phyloP scores from a whole-genome alignment of 2,888 invertebrate genomes.

The Drosophila vallismaia region DNA sequence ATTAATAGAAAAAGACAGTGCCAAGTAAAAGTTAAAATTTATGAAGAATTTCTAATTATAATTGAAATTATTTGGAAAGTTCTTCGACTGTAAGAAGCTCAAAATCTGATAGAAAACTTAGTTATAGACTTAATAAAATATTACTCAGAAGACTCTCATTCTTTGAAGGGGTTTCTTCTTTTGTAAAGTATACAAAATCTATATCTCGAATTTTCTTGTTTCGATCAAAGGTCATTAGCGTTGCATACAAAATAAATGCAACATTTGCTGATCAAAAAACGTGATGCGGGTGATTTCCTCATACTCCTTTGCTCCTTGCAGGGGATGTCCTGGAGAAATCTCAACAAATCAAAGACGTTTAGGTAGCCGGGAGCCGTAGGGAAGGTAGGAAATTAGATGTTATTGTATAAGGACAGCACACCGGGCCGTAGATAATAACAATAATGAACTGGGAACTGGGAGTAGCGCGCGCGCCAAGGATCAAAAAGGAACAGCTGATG shows the following conservation, averaged over 20 bases:
- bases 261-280: constrained; percentile 46
- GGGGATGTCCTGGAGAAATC: constrained; percentile 48
- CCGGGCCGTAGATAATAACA: constrained; percentile 81
- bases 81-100: neutral
- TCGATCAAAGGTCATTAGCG: constrained; percentile 62
- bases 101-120: neutral
- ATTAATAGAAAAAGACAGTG: too few species aligned
- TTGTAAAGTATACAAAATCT: neutral
- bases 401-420: constrained; percentile 75
- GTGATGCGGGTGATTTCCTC: constrained; percentile 66
- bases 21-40: too few species aligned
- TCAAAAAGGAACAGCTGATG: constrained; percentile 55
- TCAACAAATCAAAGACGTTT: constrained; percentile 52
- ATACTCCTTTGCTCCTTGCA: constrained; percentile 26
- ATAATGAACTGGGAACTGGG: constrained; percentile 48
- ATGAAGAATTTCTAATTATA: too few species aligned
- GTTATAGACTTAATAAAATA: neutral
- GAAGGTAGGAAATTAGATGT: constrained; percentile 72
- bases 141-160: neutral
- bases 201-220: constrained; percentile 17
- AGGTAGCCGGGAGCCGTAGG: constrained; percentile 42
- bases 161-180: neutral
- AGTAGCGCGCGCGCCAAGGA: constrained; percentile 66
- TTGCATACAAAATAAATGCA: constrained; percentile 62
- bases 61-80: too few species aligned